Conservation (phyloP, 2,113 vertebrate genomes). For the Nycticorax nycticorax region DNA sequence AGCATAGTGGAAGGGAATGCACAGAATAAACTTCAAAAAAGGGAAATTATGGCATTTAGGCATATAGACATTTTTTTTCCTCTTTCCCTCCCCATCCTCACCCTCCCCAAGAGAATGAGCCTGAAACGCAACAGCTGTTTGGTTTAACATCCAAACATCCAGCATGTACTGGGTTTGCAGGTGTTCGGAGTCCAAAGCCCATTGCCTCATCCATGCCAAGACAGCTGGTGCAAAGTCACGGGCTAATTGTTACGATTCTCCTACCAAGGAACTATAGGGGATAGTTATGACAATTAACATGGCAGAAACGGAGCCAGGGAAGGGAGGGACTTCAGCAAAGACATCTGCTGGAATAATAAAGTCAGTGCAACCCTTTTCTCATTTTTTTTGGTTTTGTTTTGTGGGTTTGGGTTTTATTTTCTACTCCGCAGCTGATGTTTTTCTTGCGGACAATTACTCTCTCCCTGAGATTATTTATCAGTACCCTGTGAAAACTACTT, state of each 20-base stretch:
- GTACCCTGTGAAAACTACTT: not conserved
- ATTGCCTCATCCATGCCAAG: not conserved
- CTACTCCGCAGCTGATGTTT: not conserved
- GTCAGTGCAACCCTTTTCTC: not conserved
- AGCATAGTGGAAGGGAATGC: not conserved
- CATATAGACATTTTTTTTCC: not conserved
- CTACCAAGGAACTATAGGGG: conserved; percentile 17
- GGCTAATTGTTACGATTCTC: conserved; percentile 55
- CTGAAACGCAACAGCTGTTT: conserved; percentile 46
- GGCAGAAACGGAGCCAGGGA: not conserved
- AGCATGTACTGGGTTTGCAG: conserved; percentile 31
- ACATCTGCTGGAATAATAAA: conserved; percentile 47
- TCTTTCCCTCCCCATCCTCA: too few relatives aligned
- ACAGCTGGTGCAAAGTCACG: conserved; percentile 48
- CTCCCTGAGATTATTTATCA: conserved; percentile 13
- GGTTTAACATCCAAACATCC: conserved; percentile 11
- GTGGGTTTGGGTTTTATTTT: not conserved
- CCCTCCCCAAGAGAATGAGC: not conserved
- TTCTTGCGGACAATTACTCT: not conserved
- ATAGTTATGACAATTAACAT: conserved; percentile 45
- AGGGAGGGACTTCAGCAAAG: not conserved
- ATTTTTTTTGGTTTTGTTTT: not conserved
- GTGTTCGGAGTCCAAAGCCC: conserved; percentile 11
- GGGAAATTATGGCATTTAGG: not conserved
- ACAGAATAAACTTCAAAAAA: not conserved